Percentiles rank a stretch among this genome's conserved stretches.
Evolutionary conservation across 2,797 vertebrate genomes (phyloP).

Genomic region (Hylomyscus alleni): DNA sequence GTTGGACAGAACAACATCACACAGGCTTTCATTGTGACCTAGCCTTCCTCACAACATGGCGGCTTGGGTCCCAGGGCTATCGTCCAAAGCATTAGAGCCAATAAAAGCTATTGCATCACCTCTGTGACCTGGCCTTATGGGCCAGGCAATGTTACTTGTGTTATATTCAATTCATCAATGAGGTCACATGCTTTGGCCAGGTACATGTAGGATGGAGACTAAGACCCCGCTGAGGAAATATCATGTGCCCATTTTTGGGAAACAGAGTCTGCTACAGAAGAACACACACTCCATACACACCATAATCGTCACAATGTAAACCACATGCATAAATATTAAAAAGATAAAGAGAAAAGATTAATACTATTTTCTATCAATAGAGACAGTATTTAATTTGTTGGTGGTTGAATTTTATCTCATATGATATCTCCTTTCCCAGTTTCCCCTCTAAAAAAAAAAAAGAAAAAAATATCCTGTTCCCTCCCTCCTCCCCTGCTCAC

Average conservation of each 20-base stretch:
- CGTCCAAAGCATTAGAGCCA: background rate
- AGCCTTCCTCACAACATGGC: background rate
- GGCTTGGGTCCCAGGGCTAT: background rate
- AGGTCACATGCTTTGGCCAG: background rate
- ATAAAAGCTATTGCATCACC: background rate
- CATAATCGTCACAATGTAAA: background rate
- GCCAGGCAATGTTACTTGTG: background rate
- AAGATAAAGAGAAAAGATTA: background rate
- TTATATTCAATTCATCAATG: background rate
- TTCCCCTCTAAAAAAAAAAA: too few species aligned
- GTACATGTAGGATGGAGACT: background rate
- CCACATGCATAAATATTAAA: constrained; percentile 1
- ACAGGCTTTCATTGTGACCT: background rate
- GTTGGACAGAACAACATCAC: background rate
- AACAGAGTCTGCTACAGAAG: background rate
- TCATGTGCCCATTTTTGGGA: background rate
- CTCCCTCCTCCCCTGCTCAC: too few species aligned
- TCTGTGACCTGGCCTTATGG: background rate
- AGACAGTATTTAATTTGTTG: background rate
- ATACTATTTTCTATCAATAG: background rate
- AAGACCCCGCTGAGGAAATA: background rate
- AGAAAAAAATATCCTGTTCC: too few species aligned
- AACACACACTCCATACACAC: background rate
- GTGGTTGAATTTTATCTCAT: too few species aligned
- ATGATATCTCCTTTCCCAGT: too few species aligned